Evolutionary conservation across 2,113 vertebrate species (phyloP).

Genomic region (Phasianus colchicus): DNA sequence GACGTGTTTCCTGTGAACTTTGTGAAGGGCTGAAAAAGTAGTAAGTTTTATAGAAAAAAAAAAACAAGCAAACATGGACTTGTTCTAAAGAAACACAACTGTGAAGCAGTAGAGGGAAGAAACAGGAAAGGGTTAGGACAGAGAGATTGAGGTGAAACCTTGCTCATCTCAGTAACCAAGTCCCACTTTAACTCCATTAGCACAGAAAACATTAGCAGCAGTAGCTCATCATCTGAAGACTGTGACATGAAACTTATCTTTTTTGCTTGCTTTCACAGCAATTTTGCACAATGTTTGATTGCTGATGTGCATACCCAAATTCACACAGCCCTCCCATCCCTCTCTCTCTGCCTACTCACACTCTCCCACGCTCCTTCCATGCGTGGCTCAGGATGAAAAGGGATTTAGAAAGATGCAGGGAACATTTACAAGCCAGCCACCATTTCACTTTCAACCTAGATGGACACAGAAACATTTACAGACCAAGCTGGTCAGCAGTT

Average conservation of each 20-base stretch:
- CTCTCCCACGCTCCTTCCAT: slow-evolving; percentile 50
- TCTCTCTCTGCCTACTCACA: slow-evolving; percentile 58
- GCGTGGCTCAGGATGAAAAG: slow-evolving; percentile 65
- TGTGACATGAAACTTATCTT: slow-evolving; percentile 50
- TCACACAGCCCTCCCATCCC: slow-evolving; percentile 61
- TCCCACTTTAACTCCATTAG: not conserved
- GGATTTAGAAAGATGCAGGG: slow-evolving; percentile 45
- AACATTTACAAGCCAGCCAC: slow-evolving; percentile 55
- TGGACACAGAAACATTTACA: not conserved
- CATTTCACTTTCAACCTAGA: not conserved
- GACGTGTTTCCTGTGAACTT: not conserved
- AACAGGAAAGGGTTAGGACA: not conserved
- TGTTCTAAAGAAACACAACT: not conserved
- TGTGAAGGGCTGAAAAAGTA: not conserved
- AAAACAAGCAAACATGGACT: not conserved
- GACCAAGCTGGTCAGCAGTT: not conserved
- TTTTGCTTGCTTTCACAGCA: slow-evolving; percentile 60
- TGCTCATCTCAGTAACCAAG: not conserved
- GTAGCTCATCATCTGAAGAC: slow-evolving; percentile 43
- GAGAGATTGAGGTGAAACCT: not conserved
- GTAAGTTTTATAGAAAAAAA: not conserved
- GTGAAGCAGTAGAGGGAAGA: not conserved
- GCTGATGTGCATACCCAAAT: slow-evolving; percentile 71
- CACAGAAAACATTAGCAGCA: slow-evolving; percentile 33
- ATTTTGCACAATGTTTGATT: slow-evolving; percentile 61